Base-by-base conservation (phyloP, 2,113 vertebrate species). In the Rhinopithecus roxellana region DNA sequence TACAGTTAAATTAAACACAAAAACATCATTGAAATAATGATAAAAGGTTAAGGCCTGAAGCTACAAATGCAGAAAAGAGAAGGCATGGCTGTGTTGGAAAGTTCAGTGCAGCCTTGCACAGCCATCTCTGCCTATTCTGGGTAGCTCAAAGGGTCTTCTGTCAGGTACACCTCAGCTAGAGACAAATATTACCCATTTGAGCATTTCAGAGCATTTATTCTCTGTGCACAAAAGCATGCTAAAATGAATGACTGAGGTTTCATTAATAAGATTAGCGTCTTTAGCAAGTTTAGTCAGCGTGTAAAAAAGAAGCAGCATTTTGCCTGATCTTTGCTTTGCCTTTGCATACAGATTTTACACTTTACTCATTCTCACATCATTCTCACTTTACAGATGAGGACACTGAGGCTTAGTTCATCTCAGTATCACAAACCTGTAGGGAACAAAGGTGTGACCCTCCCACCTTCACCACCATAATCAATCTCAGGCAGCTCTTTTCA, bases 1-100 rank as follows among this genome's bases (percentile, higher is more conserved):
- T 98, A 97, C 92, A 93, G 96, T 98, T 97, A 98, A 98, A 98
- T 98, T 98, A 98, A 98, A 98, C 97, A 98, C 97, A 83, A 98
- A 98, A 98, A 97, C 85, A 98, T 98, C 89, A 97, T 98, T 98
- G 98, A 98, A 98, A 98, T 97, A 96, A 92, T 50, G 84, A 69
- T 59, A 86, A 97, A 97, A 97, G 69, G 67, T 95, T 98, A 90
- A 98, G 95, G 89, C 23, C 43, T 97, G 50, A 8, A 97, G 72
- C 67, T 69, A 97, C 48, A 74, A 72, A 89, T 0, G 0, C 70
- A 96, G 96, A 84, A 8, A 94, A 67, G 25, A 57, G 50, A 88
- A 98, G 93, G 48, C 86, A 86, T 78, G 14, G 27, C 52, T 43
- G 50, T 30, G n/a, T 30, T 69, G 3, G 1, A 27, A 61, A 59